Evolutionary conservation across 2,797 vertebrate genomes (phyloP), one percentile per base, ranked within the genome.

Genomic region (Poecile montanus): DNA sequence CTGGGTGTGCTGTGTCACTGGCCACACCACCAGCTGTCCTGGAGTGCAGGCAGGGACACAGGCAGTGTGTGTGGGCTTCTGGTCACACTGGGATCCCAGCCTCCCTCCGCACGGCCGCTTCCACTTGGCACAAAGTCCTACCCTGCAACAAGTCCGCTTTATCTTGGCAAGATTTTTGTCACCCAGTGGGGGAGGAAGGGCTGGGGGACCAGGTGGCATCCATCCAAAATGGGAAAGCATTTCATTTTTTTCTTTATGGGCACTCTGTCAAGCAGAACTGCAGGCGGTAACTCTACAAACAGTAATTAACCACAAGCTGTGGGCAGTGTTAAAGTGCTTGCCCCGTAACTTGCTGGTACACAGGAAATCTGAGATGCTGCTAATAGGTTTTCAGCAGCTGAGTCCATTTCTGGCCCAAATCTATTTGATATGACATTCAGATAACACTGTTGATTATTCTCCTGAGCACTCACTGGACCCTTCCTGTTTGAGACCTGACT

Each of bases 251-350:
- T 48, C 97, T 97, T 97, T 91, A 90, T 36, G 93, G 95, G 93
- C 94, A 74, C 97, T 97, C 95, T 97, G 96, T 98, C 91, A 77
- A 91, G 95, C 96, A 95, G 79, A 96, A 97, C 96, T 94, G 93
- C 88, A 81, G 95, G 80, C 25, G 34, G 96, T 89, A 91, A 96
- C 93, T 88, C 80, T 73, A 85, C 94, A 97, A 97, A 97, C 97
- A 96, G 91, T 95, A 94, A 97, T 98, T 97, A 98, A 96, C 96
- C 90, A 75, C 95, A 95, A 95, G 91, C 97, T 97, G 96, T 60
- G 95, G 97, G 97, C 94, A 86, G 81, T 80, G 91, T 85, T 98
- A 89, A 96, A 97, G 96, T 95, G 62, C 87, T 91, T 95, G 91
- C 70, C 40, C 77, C 15, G 44, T 68, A 88, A 86, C 92, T 88